Percentiles rank a stretch among this genome's conserved stretches.
These are phyloP conservation scores for Chlorops oryzae DNA, from an alignment of 1,140 invertebrate species.

Conservation along the genomic window DNA sequence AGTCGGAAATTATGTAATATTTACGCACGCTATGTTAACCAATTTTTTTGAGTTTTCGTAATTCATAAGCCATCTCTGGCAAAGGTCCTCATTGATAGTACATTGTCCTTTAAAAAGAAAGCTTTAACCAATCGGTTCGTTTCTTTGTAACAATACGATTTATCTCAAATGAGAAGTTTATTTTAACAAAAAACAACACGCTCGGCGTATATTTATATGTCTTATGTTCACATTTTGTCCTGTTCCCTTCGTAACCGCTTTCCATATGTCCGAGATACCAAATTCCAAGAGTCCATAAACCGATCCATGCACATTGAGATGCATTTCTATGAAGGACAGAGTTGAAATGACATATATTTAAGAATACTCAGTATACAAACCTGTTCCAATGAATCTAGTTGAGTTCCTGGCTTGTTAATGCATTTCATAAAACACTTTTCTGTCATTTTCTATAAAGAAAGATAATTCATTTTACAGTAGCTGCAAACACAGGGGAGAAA, in stretches of 20 bases:
- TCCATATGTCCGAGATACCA: conserved; percentile 80
- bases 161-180: too few species aligned
- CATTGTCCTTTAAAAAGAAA: too few species aligned
- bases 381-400: conserved; percentile 86
- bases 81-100: too few species aligned
- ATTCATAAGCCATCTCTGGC: too few species aligned
- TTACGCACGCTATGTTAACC: too few species aligned
- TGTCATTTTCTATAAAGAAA: conserved; percentile 79
- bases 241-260: conserved; percentile 70
- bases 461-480: not conserved
- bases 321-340: conserved; percentile 70
- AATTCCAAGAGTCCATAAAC: conserved; percentile 93
- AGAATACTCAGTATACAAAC: too few species aligned
- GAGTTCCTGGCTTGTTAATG: conserved; percentile 82
- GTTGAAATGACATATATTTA: not conserved
- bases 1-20: too few species aligned
- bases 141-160: too few species aligned
- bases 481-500: not conserved
- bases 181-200: too few species aligned
- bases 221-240: conserved; percentile 31
- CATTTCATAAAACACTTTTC: conserved; percentile 97
- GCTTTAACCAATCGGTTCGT: too few species aligned
- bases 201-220: too few species aligned
- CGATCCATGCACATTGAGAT: conserved; percentile 96
- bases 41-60: too few species aligned